phyloP scores from a whole-genome alignment of 1,140 invertebrate genomes.

The Drosophila triauraria region DNA sequence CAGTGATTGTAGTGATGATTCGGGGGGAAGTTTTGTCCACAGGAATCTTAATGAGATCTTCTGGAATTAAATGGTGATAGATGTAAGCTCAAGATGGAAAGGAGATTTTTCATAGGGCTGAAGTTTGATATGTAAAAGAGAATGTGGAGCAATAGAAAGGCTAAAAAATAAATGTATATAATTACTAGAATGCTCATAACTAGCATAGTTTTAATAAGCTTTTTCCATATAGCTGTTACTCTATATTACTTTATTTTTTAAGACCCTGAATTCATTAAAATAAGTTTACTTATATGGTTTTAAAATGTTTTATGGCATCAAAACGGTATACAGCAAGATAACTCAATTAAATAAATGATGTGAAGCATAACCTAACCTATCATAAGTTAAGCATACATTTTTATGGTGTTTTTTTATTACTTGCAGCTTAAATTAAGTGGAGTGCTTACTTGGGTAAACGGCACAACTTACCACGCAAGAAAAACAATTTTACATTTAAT shows the following conservation, averaged over 20 bases:
- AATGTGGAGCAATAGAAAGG: background rate
- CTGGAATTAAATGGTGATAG: constrained; percentile 17
- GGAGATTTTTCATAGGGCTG: background rate
- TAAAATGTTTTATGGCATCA: background rate
- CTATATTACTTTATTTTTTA: background rate
- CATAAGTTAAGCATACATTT: background rate
- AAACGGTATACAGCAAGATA: background rate
- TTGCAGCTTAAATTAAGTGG: background rate
- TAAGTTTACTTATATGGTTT: background rate
- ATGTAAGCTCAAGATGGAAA: background rate
- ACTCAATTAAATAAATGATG: constrained; percentile 16
- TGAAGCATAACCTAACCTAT: constrained; percentile 18
- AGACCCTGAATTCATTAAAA: background rate
- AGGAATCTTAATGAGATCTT: constrained; percentile 36
- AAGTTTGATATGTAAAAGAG: background rate
- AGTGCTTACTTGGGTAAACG: constrained; percentile 1
- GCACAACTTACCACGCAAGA: background rate
- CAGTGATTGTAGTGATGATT: constrained; percentile 31
- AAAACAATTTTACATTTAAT: background rate
- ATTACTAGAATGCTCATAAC: no score
- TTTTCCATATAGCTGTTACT: background rate
- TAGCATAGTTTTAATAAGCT: no score
- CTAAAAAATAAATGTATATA: background rate
- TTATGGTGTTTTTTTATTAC: constrained; percentile 8
- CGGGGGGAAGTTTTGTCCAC: background rate